Conservation (phyloP, 2,888 invertebrate species). For the Syritta pipiens region DNA sequence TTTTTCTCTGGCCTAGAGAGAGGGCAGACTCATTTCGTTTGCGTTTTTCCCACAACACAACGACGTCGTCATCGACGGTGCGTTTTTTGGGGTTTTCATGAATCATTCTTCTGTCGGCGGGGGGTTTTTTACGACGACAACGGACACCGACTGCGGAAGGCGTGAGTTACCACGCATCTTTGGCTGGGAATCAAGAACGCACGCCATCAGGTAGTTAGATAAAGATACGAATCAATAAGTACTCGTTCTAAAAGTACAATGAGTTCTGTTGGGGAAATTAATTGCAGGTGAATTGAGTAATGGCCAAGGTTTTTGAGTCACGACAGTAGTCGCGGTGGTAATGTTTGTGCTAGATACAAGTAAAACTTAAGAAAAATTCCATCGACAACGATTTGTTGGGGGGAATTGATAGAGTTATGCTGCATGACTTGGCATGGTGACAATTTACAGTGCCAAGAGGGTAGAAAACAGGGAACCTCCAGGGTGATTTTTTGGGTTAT, state of each 20-base stretch:
- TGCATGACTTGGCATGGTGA: not conserved
- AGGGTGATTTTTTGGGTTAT: too few relatives aligned
- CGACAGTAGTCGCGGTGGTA: not conserved
- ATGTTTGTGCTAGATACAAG: not conserved
- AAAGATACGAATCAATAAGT: conserved; percentile 13
- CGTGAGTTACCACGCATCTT: not conserved
- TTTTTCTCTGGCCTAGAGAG: not conserved
- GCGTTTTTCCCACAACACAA: conserved; percentile 13
- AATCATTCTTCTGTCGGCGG: not conserved
- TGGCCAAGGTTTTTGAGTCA: conserved; percentile 25
- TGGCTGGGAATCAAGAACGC: not conserved
- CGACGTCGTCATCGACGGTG: not conserved
- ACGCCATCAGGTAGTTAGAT: not conserved
- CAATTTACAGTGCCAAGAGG: too few relatives aligned
- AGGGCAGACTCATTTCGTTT: not conserved
- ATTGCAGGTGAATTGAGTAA: conserved; percentile 22
- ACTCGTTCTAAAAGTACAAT: not conserved
- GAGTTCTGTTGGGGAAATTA: conserved; percentile 6
- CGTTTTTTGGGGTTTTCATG: conserved; percentile 9
- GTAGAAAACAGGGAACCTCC: too few relatives aligned
- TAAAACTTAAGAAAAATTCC: not conserved
- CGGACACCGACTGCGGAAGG: too few relatives aligned
- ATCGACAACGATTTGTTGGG: not conserved
- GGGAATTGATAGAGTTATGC: not conserved
- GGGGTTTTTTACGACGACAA: conserved; percentile 1